Base-by-base conservation (phyloP, 2,113 vertebrate genomes). In the Vidua chalybeata region DNA sequence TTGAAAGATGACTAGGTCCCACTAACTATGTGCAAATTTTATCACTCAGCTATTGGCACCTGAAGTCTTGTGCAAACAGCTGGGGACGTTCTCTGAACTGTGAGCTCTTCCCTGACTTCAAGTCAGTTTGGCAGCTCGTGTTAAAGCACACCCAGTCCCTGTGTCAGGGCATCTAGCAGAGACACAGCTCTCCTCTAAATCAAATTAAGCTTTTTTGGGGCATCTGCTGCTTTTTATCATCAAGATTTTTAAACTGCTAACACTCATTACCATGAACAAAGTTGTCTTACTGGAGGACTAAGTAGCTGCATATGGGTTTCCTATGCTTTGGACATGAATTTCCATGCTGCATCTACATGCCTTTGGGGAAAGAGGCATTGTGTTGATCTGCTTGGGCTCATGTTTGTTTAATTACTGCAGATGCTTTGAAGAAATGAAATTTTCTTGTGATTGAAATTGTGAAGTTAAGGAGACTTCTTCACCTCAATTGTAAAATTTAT, bases 201-300 rank as follows among this genome's bases (percentile, higher is more conserved):
- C 68, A 78, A 84, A 74, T 84, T 84, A 93, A 78, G 54, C 17
- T 74, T 74, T 72, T 93, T 56, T 68, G 73, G 39, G 59, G 49
- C 89, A 95, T 95, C 92, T 95, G 86, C 87, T 94, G 86, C 87
- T 94, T 87, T 88, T 81, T 84, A 92, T 96, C 79, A 67, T 27
- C 16, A 24, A 54, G 77, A 41, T 66, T 94, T 84, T 84, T 82
- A 67, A 87, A 58, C 48, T 77, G 46, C 68, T 76, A 21, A 14
- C 13, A 0, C 51, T 88, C 8, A 3, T 91, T 94, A 58, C 80
- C 68, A 2, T 22, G 71, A 84, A 21, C 51, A 45, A 87, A 78
- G 45, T 75, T 33, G 10, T 86, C 81, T 94, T 85, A 52, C 96
- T 97, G 97, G 96, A 98, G 97, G 97, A 45, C 69, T 96, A 78